phyloP scores from a whole-genome alignment of 2,888 invertebrate species.

The Chrysodeixis includens region DNA sequence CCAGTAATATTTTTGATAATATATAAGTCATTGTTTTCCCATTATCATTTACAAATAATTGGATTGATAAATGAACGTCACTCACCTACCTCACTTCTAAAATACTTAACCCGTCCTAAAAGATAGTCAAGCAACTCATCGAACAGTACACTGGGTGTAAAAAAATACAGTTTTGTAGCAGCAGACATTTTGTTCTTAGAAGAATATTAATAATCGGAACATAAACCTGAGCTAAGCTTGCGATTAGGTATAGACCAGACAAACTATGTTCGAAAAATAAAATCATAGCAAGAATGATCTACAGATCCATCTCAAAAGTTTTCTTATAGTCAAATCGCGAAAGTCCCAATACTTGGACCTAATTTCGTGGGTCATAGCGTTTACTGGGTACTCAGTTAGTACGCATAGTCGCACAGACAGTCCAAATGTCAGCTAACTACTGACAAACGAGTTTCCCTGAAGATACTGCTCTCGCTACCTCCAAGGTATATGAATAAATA shows the following conservation, averaged over 20 bases:
- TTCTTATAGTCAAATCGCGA: constrained; percentile 14
- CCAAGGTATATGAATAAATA: neutral
- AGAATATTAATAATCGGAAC: too few species aligned
- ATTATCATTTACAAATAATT: neutral
- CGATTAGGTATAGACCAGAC: too few species aligned
- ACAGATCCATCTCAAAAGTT: neutral
- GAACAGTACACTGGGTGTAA: too few species aligned
- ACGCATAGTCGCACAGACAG: constrained; percentile 24
- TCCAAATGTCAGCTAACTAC: constrained; percentile 35
- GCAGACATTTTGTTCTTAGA: too few species aligned
- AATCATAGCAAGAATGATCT: too few species aligned
- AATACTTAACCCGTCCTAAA: too few species aligned
- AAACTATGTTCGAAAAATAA: too few species aligned
- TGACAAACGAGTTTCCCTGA: constrained; percentile 19
- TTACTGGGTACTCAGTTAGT: constrained; percentile 22
- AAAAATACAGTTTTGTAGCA: too few species aligned
- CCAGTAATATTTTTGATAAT: neutral
- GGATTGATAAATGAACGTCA: neutral
- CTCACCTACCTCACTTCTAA: too few species aligned
- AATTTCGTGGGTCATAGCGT: constrained; percentile 37
- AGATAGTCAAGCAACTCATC: too few species aligned
- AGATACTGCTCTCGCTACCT: constrained; percentile 7
- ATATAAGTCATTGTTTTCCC: neutral
- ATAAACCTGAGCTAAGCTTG: too few species aligned
- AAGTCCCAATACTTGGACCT: constrained; percentile 20